Evolutionary conservation across 2,888 invertebrate species (phyloP), one percentile per base, ranked within the genome.

Genomic region (Beris morrisii): DNA sequence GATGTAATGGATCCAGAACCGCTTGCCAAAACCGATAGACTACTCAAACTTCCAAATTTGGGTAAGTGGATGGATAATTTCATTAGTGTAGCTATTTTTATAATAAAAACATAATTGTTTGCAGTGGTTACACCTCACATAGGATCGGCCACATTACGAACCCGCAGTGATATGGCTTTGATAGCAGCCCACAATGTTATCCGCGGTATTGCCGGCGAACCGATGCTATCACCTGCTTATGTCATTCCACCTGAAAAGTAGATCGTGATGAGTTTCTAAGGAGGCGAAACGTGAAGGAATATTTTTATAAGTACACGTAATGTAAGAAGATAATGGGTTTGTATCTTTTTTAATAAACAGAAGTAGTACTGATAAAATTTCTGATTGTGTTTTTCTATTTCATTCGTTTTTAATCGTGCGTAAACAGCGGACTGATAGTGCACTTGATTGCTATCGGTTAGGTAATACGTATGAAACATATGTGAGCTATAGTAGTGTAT

Each of bases 1-100:
- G 97, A 97, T 77, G 97, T 97, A 2, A 93, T 91, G 74, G 87
- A 88, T 0, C 96, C 97, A 0, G 97, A 97, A 78, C 97, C 97
- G 0, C 77, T 97, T 56, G 93, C 95, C 0, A 81, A 85, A 1
- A 86, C 90, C 77, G 88, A 93, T 79, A 90, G 90, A 52, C 82
- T 97, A 1, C 76, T 93, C 1, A 86, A 84, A 48, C 78, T 96
- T 38, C 85, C 89, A 2, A 97, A 96, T 79, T 93, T 92, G 77
- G 89, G 93, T 93, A 77, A 46, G 15, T 54, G 32, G 22, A 22
- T 22, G 22, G 15, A 13, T 44, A n/a, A 38, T 44, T 53, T 12
- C 45, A 43, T 15, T n/a, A 45, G 9, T 9, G 38, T 50, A 30
- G n/a, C 45, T 11, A 1, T 48, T 61, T 38, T 32, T 48, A 57